phyloP scores from a whole-genome alignment of 2,113 vertebrate species.

The Geothlypis trichas region DNA sequence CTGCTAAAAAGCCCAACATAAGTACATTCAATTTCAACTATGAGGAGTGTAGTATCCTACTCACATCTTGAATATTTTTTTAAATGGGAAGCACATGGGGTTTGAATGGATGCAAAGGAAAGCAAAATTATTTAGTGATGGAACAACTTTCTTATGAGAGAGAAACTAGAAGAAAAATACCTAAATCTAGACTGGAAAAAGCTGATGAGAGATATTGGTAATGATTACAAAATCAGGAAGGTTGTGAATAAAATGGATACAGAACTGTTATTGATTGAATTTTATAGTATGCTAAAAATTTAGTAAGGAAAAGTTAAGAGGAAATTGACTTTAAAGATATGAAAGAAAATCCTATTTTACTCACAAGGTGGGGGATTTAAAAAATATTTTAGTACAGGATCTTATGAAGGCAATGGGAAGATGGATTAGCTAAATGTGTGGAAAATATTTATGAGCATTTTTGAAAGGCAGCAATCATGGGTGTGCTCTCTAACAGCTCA shows the following conservation, averaged over 20 bases:
- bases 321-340: not conserved
- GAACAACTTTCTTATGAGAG: not conserved
- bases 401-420: not conserved
- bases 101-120: not conserved
- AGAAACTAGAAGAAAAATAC: not conserved
- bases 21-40: not conserved
- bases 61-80: not conserved
- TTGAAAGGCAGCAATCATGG: not conserved
- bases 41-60: not conserved
- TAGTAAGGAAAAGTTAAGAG: not conserved
- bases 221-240: not conserved
- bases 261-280: not conserved
- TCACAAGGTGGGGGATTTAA: not conserved
- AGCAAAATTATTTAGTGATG: not conserved
- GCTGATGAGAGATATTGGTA: not conserved
- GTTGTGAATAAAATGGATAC: not conserved
- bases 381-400: not conserved
- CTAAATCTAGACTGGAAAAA: not conserved
- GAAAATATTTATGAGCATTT: not conserved
- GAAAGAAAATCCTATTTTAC: not conserved
- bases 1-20: not conserved
- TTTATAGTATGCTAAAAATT: not conserved
- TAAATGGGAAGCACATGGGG: not conserved
- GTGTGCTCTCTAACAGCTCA: not conserved
- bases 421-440: not conserved